Evolutionary conservation across 1,140 invertebrate species (phyloP), one percentile per base, ranked within the genome.

Genomic region (Drosophila parvula): DNA sequence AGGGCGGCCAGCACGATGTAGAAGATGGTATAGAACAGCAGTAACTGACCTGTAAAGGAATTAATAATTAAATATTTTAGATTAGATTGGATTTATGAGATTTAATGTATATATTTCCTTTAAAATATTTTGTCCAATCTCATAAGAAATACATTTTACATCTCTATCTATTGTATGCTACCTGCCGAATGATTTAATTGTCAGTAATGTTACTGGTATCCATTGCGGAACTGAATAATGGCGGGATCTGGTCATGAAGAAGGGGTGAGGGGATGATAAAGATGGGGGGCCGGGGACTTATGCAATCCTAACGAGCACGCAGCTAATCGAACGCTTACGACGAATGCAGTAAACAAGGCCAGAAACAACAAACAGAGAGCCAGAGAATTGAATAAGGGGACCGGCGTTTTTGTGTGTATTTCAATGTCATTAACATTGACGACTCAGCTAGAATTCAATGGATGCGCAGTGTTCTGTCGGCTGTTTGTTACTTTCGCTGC

Each of bases 1-100:
- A 98, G 93, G 5, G 95, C 92, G 27, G 95, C 95, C 78, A 98
- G 93, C 40, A 94, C 94, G 32, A 94, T 93, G 91, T 98, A 98
- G 93, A 98, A 98, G 74, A 96, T 94, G n/a, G 94, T 18, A 93
- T 98, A 98, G 93, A 98, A 98, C 1, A 95, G 43, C 14, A 95
- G 80, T 22, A 98, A 94, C 88, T 96, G 94, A 67, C 94, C 97
- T 97, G 94, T 18, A 53, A 22, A 32, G 41, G 22, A 11, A 10
- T 6, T 0, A 68, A 43, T 1, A 22, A 22, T 22, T 22, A 22
- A 22, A 3, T 22, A 22, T 22, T 22, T 22, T 22, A 22, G 22
- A 22, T 22, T 22, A 22, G 22, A 22, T 22, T 22, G 22, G 1
- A 22, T 2, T 22, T 3, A 2, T 22, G 1, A 3, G 1, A 22